These are phyloP conservation scores for Coreius guichenoti DNA, from an alignment of 2,797 vertebrate genomes.

Conservation along the genomic window DNA sequence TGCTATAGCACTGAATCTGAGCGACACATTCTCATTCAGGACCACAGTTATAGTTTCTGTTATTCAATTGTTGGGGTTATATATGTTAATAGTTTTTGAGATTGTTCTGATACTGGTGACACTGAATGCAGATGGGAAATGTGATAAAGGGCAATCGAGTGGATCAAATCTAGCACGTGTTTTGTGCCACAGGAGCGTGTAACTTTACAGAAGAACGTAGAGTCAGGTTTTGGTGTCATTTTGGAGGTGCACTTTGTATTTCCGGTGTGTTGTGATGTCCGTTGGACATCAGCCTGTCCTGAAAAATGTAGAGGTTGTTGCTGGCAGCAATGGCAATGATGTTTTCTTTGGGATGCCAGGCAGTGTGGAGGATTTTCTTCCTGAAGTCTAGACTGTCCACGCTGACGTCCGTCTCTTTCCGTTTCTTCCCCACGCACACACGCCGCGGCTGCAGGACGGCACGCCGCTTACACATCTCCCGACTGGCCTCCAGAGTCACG, in stretches of 20 bases:
- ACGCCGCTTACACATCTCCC: slow-evolving; percentile 60
- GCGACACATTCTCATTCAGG: slow-evolving; percentile 43
- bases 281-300: slow-evolving; percentile 55
- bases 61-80: slow-evolving; percentile 34
- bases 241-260: slow-evolving; percentile 49
- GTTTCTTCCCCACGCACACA: slow-evolving; percentile 61
- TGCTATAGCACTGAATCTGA: slow-evolving; percentile 48
- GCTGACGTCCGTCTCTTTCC: slow-evolving; percentile 61
- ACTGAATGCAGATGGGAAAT: background rate
- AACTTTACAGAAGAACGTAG: background rate
- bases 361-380: slow-evolving; percentile 65
- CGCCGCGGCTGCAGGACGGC: slow-evolving; percentile 62
- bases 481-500: slow-evolving; percentile 63
- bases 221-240: slow-evolving; percentile 15
- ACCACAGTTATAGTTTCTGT: slow-evolving; percentile 40
- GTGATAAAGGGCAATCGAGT: slow-evolving; percentile 1
- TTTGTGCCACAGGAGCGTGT: background rate
- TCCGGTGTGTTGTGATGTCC: slow-evolving; percentile 52
- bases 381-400: slow-evolving; percentile 66
- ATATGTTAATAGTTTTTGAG: slow-evolving; percentile 15
- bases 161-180: background rate
- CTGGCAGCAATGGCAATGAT: slow-evolving; percentile 65
- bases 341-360: slow-evolving; percentile 66
- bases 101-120: slow-evolving; percentile 14
- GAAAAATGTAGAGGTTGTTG: slow-evolving; percentile 66